Evolutionary conservation across 2,113 vertebrate species (phyloP).

Genomic region (Syngnathus floridae): DNA sequence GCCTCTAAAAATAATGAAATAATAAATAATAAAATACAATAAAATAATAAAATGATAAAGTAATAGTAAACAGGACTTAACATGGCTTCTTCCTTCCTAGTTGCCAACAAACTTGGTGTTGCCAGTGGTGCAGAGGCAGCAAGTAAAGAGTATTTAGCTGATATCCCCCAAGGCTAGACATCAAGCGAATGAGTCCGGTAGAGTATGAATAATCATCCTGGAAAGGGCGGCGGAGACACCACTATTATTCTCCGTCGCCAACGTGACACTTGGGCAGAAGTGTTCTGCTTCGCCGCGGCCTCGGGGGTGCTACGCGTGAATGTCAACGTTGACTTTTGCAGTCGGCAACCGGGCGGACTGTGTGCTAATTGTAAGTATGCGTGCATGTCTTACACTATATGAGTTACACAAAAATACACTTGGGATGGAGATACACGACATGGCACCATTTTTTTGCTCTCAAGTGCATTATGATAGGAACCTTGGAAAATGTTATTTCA

Average conservation of each 20-base stretch:
- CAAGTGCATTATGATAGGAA: neutral
- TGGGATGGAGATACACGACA: neutral
- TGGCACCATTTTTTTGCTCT: neutral
- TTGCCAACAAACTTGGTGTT: neutral
- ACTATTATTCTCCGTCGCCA: constrained; percentile 60
- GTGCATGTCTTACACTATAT: neutral
- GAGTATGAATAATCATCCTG: constrained; percentile 56
- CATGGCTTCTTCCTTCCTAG: neutral
- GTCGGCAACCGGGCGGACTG: constrained; percentile 46
- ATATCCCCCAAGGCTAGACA: constrained; percentile 51
- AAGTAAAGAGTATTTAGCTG: constrained; percentile 39
- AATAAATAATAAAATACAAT: too few species aligned
- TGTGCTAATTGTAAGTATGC: constrained; percentile 32
- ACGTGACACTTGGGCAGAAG: constrained; percentile 55
- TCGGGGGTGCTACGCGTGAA: constrained; percentile 52
- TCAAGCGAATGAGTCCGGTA: constrained; percentile 48
- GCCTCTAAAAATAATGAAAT: too few species aligned
- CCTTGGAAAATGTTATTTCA: neutral
- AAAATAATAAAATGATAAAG: too few species aligned
- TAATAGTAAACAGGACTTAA: neutral
- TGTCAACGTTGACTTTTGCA: constrained; percentile 67
- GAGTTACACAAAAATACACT: neutral
- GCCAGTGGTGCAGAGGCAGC: constrained; percentile 16
- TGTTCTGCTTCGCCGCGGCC: constrained; percentile 54
- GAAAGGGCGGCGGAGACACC: constrained; percentile 42